Conservation (phyloP, 2,113 vertebrate species). For the Martes martes region DNA sequence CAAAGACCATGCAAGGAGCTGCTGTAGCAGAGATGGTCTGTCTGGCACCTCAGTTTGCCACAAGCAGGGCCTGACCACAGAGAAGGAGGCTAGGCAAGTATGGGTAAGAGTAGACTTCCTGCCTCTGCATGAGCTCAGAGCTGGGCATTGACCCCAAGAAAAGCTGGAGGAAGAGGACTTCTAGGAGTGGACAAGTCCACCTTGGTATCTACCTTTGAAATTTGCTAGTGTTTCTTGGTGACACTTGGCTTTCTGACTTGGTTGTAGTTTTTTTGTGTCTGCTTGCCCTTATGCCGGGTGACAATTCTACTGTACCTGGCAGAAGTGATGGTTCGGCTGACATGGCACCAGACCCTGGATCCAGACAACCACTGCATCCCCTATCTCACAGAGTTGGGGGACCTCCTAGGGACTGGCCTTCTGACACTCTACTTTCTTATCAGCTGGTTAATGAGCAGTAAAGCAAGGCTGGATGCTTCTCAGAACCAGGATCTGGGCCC, state of each 20-base stretch:
- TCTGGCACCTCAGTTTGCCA: background rate
- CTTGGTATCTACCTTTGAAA: background rate
- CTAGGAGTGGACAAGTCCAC: background rate
- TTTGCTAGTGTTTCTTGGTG: background rate
- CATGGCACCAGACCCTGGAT: constrained; percentile 92
- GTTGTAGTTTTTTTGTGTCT: background rate
- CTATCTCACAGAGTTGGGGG: constrained; percentile 96
- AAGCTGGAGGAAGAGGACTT: background rate
- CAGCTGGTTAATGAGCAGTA: constrained; percentile 39
- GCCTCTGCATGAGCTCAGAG: background rate
- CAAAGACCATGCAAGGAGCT: background rate
- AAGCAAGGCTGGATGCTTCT: background rate
- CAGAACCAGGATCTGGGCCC: background rate
- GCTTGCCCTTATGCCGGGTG: constrained; percentile 83
- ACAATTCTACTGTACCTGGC: constrained; percentile 91
- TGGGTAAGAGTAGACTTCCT: background rate
- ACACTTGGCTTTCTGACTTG: background rate
- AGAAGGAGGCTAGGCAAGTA: background rate
- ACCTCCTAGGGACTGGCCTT: constrained; percentile 94
- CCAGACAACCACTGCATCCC: constrained; percentile 98
- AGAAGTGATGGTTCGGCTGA: constrained; percentile 90
- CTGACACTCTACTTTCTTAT: constrained; percentile 91
- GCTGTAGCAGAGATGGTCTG: background rate
- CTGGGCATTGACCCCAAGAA: background rate
- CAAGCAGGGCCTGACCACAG: too few relatives aligned